Percentiles rank a stretch among this genome's conserved stretches.
phyloP scores from a whole-genome alignment of 2,113 vertebrate genomes.

The Oreotrochilus melanogaster region DNA sequence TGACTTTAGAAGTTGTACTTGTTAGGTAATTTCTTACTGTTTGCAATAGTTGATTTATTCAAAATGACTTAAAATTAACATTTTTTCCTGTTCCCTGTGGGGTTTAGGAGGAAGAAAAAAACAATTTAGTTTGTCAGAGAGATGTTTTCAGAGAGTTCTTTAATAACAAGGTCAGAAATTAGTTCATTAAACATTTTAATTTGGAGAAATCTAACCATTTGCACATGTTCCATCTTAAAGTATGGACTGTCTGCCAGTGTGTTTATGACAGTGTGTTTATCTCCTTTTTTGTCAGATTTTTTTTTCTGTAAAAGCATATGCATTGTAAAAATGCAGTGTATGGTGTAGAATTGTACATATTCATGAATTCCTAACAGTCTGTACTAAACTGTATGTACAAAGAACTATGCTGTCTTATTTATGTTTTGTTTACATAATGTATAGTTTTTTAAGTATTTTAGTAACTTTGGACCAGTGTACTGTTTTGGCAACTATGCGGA shows the following conservation, averaged over 20 bases:
- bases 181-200: constrained; percentile 51
- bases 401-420: constrained; percentile 89
- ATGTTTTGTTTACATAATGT: constrained; percentile 93
- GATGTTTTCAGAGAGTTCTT: constrained; percentile 60
- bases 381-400: constrained; percentile 83
- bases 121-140: constrained; percentile 45
- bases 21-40: constrained; percentile 67
- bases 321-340: constrained; percentile 78
- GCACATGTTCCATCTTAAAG: constrained; percentile 69
- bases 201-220: constrained; percentile 74
- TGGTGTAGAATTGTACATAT: constrained; percentile 82
- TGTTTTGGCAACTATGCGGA: constrained; percentile 88
- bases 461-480: constrained; percentile 90
- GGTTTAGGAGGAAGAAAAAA: constrained; percentile 9
- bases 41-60: constrained; percentile 52
- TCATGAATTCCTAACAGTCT: constrained; percentile 77
- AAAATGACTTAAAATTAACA: constrained; percentile 53
- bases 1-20: constrained; percentile 67
- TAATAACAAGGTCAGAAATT: constrained; percentile 49
- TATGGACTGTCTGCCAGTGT: constrained; percentile 71
- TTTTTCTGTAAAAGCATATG: constrained; percentile 79
- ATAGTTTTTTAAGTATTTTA: constrained; percentile 94
- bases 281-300: constrained; percentile 73
- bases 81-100: constrained; percentile 39
- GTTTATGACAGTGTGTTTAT: constrained; percentile 57